Conservation (phyloP, 2,797 vertebrate genomes). For the Alexandromys oeconomus region DNA sequence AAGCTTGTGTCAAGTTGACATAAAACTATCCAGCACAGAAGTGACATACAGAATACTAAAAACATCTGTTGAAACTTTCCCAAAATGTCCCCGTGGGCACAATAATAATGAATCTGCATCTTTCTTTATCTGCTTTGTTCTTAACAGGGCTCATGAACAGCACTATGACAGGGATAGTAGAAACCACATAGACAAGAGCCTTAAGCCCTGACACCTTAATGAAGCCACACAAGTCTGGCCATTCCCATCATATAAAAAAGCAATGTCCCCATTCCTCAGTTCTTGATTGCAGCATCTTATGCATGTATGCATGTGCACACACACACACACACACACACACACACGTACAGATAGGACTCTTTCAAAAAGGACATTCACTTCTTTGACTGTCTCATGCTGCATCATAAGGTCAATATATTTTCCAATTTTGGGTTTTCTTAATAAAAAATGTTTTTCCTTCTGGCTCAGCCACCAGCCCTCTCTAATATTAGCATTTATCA, state of each 20-base stretch:
- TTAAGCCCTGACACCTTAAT: background rate
- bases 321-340: background rate
- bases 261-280: background rate
- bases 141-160: background rate
- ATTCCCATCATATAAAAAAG: background rate
- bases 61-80: background rate
- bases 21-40: background rate
- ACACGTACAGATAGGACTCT: background rate
- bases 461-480: background rate
- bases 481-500: background rate
- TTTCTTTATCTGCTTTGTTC: background rate
- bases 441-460: background rate
- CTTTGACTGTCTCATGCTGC: background rate
- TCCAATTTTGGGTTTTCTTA: background rate
- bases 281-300: background rate
- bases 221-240: background rate
- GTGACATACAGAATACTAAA: background rate
- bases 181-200: background rate
- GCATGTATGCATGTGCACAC: background rate
- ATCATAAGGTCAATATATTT: background rate
- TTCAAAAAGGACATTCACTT: background rate
- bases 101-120: background rate
- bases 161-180: background rate
- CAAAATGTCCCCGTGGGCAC: too few species aligned
- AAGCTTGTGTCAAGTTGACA: background rate